Percentiles rank a stretch among this genome's conserved stretches.
phyloP scores from a whole-genome alignment of 2,113 vertebrate genomes.

The Cricetomys ansorgei region DNA sequence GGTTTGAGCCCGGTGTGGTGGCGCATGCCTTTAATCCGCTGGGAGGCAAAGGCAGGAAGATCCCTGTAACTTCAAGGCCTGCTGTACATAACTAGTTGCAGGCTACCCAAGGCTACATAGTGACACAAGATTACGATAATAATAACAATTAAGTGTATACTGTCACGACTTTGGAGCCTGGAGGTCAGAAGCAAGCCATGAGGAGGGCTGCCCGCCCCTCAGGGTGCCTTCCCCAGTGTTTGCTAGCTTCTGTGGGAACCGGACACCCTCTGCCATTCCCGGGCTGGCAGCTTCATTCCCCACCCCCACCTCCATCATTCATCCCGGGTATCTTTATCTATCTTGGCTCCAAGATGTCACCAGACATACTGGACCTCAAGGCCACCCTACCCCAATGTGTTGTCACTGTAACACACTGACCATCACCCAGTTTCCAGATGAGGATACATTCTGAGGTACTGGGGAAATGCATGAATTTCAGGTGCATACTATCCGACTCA shows the following conservation, averaged over 20 bases:
- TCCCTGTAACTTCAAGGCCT: too few relatives aligned
- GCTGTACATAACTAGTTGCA: too few relatives aligned
- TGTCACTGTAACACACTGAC: neutral
- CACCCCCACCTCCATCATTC: neutral
- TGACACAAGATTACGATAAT: neutral
- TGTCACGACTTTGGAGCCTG: neutral
- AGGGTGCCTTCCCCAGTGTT: too few relatives aligned
- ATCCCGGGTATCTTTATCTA: neutral
- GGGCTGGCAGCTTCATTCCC: neutral
- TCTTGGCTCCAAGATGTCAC: neutral
- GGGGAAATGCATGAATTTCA: neutral
- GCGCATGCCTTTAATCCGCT: neutral
- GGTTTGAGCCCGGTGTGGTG: neutral
- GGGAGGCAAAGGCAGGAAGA: neutral
- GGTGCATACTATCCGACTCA: neutral
- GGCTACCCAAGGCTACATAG: neutral
- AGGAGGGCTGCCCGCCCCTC: fast-evolving
- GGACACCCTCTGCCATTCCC: neutral
- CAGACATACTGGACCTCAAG: neutral
- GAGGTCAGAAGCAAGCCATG: neutral
- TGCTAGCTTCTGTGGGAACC: neutral
- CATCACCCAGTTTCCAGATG: neutral
- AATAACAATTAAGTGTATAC: neutral
- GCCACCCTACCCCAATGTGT: neutral
- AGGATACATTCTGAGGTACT: neutral